Evolutionary conservation across 2,888 invertebrate species (phyloP), one percentile per base, ranked within the genome.

Genomic region (Cantharis rustica): DNA sequence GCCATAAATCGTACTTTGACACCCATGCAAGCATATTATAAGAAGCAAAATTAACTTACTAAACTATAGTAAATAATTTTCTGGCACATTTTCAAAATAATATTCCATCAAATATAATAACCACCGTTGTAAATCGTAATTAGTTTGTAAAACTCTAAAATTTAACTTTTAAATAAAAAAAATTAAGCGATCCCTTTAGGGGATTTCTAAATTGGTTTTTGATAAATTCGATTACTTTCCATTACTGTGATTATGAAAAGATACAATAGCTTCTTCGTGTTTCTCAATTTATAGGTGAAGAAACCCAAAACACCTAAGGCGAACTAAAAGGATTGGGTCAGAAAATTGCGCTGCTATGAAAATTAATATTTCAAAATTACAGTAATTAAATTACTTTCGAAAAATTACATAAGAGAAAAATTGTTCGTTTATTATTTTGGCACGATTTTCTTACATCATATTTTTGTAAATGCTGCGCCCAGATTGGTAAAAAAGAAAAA

Each of bases 61-160:
- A 72, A 69, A 63, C 20, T 66, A 23, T 17, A 66, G 23, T 17
- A 73, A 73, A 69, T 64, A 66, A 70, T 61, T 66, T 73, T 75
- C 26, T 76, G 72, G 76, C 76, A 73, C 13, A 26, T 68, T 75
- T 75, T 69, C 61, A 75, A 68, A 15, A 47, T 47, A 47, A n/a
- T 7, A n/a, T 47, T 47, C 47, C 5, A n/a, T 47, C 47, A 47
- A 47, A 47, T 47, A 47, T 47, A 47, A n/a, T 20, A 20, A 20
- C 20, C 20, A 47, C 47, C 13, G 47, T 5, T 11, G 47, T 5
- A n/a, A n/a, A 47, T n/a, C 7, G n/a, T 47, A 47, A 47, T 47
- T 47, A 47, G 47, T 47, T 47, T n/a, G n/a, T 47, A n/a, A 47
- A 47, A 47, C n/a, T 7, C n/a, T 47, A 47, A 47, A 31, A 47